These are phyloP conservation scores for Yponomeuta cagnagella DNA, from an alignment of 2,888 invertebrate genomes.

Conservation along the genomic window DNA sequence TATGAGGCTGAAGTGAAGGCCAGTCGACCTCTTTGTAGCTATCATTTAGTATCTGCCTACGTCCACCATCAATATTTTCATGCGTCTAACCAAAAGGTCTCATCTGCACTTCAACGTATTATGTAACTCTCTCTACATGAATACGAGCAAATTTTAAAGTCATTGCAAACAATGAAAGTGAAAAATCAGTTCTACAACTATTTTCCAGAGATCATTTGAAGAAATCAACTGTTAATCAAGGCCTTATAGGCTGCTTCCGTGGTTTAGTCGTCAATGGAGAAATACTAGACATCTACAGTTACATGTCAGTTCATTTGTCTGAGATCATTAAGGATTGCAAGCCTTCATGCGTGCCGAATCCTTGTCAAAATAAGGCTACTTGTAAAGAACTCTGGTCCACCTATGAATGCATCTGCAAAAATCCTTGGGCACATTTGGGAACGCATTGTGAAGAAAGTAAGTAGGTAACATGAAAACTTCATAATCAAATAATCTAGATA, in stretches of 20 bases:
- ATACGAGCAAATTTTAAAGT: too few relatives aligned
- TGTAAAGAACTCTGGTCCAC: constrained; percentile 95
- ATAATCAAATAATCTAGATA: neutral
- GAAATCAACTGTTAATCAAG: constrained; percentile 89
- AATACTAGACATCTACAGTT: constrained; percentile 92
- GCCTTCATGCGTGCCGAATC: constrained; percentile 95
- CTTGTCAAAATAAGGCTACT: constrained; percentile 92
- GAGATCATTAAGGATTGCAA: constrained; percentile 96
- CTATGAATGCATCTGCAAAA: constrained; percentile 93
- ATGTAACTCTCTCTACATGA: too few relatives aligned
- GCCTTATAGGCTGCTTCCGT: constrained; percentile 94
- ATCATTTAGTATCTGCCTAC: neutral
- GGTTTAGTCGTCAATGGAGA: constrained; percentile 94
- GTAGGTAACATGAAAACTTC: constrained; percentile 37
- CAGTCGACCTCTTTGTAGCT: too few relatives aligned
- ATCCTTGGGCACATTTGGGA: constrained; percentile 94
- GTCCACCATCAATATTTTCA: too few relatives aligned
- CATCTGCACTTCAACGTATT: too few relatives aligned
- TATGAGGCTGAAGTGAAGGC: too few relatives aligned
- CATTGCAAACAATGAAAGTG: too few relatives aligned
- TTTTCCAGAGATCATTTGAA: constrained; percentile 82
- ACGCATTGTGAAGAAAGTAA: constrained; percentile 93
- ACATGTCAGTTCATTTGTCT: constrained; percentile 92
- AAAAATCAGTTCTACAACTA: neutral
- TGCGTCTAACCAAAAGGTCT: too few relatives aligned